phyloP scores from a whole-genome alignment of 2,888 invertebrate species.

The Nomada flava region DNA sequence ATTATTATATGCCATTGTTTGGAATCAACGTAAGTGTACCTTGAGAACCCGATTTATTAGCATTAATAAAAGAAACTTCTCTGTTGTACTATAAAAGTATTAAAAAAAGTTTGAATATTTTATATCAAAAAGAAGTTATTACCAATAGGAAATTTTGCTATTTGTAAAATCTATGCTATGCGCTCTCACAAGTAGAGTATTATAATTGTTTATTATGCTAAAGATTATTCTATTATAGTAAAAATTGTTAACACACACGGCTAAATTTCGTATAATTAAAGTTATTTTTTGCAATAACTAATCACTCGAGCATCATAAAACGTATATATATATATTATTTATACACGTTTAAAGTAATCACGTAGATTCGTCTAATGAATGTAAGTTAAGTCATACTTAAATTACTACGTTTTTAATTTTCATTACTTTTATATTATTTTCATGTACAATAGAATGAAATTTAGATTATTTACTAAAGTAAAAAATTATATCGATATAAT shows the following conservation, averaged over 20 bases:
- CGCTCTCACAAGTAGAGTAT: not conserved
- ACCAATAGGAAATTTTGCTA: not conserved
- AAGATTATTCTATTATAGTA: not conserved
- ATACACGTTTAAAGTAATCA: conserved; percentile 2
- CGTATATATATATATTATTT: conserved; percentile 11
- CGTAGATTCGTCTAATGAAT: conserved; percentile 2
- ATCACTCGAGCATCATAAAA: not conserved
- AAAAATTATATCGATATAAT: not conserved
- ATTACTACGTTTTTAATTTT: not conserved
- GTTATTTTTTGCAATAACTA: not conserved
- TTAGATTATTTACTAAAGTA: not conserved
- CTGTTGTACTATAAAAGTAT: conserved; percentile 16
- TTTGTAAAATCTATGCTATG: not conserved
- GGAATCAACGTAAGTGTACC: conserved; percentile 28
- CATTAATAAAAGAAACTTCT: conserved; percentile 14
- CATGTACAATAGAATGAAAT: not conserved
- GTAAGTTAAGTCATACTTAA: conserved; percentile 10
- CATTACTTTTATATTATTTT: conserved; percentile 23
- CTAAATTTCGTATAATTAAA: conserved; percentile 4
- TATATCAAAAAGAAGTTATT: conserved; percentile 3
- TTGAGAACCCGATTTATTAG: conserved; percentile 15
- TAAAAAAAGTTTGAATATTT: conserved; percentile 15
- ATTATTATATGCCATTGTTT: conserved; percentile 32
- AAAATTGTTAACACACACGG: not conserved
- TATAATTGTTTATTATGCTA: conserved; percentile 16